Percentiles rank a stretch among this genome's conserved stretches.
Conservation (phyloP, 2,113 vertebrate genomes). For the Psammodynastes pulverulentus region DNA sequence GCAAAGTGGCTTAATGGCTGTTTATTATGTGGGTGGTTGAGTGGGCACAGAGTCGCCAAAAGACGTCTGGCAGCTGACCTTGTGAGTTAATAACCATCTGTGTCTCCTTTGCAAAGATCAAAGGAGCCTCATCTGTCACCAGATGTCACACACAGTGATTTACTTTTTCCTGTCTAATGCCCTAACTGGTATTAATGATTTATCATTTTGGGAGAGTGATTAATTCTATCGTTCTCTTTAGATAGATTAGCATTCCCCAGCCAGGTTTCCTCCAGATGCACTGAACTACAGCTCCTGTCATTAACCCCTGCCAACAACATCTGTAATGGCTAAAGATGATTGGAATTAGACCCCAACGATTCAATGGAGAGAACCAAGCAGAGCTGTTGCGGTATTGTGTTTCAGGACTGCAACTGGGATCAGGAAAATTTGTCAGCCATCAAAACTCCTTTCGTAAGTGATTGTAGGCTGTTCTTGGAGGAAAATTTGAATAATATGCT, state of each 20-base stretch:
- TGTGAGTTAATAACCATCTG: slow-evolving; percentile 49
- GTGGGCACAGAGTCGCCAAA: slow-evolving; percentile 38
- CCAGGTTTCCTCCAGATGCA: neutral
- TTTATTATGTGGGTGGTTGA: slow-evolving; percentile 44
- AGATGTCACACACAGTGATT: slow-evolving; percentile 46
- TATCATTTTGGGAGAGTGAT: slow-evolving; percentile 43
- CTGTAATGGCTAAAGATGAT: neutral
- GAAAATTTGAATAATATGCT: neutral
- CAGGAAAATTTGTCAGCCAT: neutral
- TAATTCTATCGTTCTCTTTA: slow-evolving; percentile 35
- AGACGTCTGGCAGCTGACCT: slow-evolving; percentile 42
- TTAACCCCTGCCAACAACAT: neutral
- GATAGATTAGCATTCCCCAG: slow-evolving; percentile 28
- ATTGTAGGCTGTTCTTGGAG: neutral
- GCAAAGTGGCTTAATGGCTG: slow-evolving; percentile 29
- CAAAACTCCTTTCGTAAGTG: neutral
- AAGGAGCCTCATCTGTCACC: slow-evolving; percentile 61
- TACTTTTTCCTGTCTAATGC: slow-evolving; percentile 56
- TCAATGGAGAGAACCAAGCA: neutral
- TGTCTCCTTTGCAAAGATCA: slow-evolving; percentile 58
- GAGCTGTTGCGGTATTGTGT: no score
- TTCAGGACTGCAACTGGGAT: neutral
- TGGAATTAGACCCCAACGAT: neutral
- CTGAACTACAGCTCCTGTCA: neutral
- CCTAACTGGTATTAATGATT: slow-evolving; percentile 58